Evolutionary conservation across 1,140 invertebrate genomes (phyloP), one percentile per base, ranked within the genome.

Genomic region (Drosophila yakuba): DNA sequence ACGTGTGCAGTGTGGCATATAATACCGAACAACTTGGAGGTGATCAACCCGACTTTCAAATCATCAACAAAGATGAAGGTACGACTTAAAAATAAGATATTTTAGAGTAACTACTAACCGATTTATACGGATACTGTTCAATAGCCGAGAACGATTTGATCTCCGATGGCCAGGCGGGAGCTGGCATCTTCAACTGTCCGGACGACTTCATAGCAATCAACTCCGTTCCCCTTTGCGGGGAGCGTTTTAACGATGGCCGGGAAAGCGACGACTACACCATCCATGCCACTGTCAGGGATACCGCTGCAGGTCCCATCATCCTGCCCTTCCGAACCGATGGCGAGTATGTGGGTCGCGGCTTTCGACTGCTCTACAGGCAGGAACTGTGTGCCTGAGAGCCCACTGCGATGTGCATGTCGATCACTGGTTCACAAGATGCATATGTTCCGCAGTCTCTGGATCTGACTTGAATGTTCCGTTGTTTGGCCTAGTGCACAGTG

Each of bases 111-210:
- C 8, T 32, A 32, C 32, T 32, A 4, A 25, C 4, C 20, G 20
- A 25, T 4, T 0, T 10, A 32, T 8, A 0, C 28, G 7, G 2
- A 8, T 32, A 38, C 12, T 14, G 14, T 64, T 12, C 8, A 2
- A 8, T 41, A 91, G 86, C 66, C 32, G 90, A 85, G 28, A 83
- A 86, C 15, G 91, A 92, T 75, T 90, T 95, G 2, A 93, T 96
- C 20, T 93, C 95, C 12, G 93, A 93, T 48, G 94, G 94, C 0
- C 95, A 96, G 88, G 96, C 96, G 2, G 96, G 96, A 0, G 94
- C 95, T 28, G 96, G 96, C 55, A 94, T 95, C 57, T 94, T 95
- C 72, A 95, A 96, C 82, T 96, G 96, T 80, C 95, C 95, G 0
- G 94, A 94, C 57, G 96, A 96, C 80, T 97, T 95, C 88, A 93